Conservation (phyloP, 2,888 invertebrate genomes). For the Mactromeris polynyma region DNA sequence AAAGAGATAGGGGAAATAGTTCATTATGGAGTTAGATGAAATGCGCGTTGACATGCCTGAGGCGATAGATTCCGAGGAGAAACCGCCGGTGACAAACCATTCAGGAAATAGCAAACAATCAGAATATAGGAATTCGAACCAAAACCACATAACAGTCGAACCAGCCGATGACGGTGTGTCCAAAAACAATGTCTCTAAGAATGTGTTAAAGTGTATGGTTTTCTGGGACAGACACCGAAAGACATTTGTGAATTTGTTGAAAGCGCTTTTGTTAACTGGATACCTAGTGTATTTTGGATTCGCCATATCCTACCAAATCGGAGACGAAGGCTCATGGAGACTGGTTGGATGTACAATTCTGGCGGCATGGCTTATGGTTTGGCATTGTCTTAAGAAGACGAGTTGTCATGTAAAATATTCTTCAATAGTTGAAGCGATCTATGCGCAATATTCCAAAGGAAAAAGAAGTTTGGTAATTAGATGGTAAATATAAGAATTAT, state of each 20-base stretch:
- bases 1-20: no score
- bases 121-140: neutral
- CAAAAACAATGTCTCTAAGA: neutral
- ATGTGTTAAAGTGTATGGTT: neutral
- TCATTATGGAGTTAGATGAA: neutral
- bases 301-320: slow-evolving; percentile 63
- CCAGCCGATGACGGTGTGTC: neutral
- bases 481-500: slow-evolving; percentile 48
- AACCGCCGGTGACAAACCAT: neutral
- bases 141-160: neutral
- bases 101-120: no score
- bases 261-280: slow-evolving; percentile 34
- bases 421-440: neutral
- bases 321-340: slow-evolving; percentile 72
- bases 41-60: neutral
- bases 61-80: neutral
- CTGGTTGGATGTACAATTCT: slow-evolving; percentile 67
- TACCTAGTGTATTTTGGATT: slow-evolving; percentile 67
- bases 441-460: neutral
- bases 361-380: slow-evolving; percentile 37
- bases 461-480: slow-evolving; percentile 38
- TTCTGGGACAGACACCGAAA: neutral
- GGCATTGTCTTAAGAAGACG: slow-evolving; percentile 41
- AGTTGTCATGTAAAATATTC: slow-evolving; percentile 6
- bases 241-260: neutral